Base-by-base conservation (phyloP, 2,113 vertebrate species). In the Daubentonia madagascariensis region DNA sequence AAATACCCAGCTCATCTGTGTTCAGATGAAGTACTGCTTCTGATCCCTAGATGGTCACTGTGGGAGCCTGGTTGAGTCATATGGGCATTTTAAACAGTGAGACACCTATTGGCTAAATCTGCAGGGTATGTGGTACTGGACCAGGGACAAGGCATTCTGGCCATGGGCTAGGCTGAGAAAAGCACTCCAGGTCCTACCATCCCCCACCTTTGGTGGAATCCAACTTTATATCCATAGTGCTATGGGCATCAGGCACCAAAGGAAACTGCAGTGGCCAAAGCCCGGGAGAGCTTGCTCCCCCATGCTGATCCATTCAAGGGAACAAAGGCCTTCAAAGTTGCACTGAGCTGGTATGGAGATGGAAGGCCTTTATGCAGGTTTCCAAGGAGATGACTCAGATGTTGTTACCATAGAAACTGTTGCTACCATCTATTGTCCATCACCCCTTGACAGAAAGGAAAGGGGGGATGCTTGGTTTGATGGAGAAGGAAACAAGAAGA, bases 281-380 rank as follows among this genome's bases (percentile, higher is more conserved):
- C 80, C 87, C 2, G 1, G 80, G 87, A 96, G 72, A 85, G 92
- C 90, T 85, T 76, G 95, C 91, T 70, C 96, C 96, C 97, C 95
- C 95, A 88, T 96, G 97, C 97, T 96, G 97, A 75, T 59, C 85
- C 95, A 97, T 97, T 97, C 96, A 94, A 50, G 81, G 35, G 78
- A 75, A 98, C 98, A 98, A 98, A 98, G 91, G 91, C 96, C 85
- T 90, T 94, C 85, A 28, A 81, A 86, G 91, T 75, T 35, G 91
- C 94, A 37, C 89, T 57, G 95, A 96, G 89, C 98, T 92, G 94
- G 94, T 97, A 94, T 94, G 83, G 52, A 95, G 94, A 97, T 90
- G 97, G 84, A 93, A 94, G 87, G 97, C 65, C 97, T 98, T 98
- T 98, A 92, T 98, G 92, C 91, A 78, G 52, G 96, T 97, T 98